Base-by-base conservation (phyloP, 2,797 vertebrate genomes). In the Oreonectes daqikongensis region DNA sequence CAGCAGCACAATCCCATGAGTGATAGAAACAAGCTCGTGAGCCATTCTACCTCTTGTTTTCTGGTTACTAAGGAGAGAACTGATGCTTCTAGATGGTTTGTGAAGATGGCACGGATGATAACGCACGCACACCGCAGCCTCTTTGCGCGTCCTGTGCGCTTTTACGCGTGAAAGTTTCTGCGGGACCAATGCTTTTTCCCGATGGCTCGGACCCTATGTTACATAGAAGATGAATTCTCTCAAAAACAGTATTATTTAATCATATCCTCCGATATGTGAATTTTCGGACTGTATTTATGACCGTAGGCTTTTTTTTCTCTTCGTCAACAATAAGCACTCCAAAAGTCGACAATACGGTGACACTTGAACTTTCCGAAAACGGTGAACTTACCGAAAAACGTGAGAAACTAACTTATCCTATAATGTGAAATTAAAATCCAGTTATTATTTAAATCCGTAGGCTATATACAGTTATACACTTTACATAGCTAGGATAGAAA, bases 1-100 rank as follows among this genome's bases (percentile, higher is more conserved):
- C 91, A 86, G 91, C 92, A 92, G 90, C 92, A 91, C 93, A 92
- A 93, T 94, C 93, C 94, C 94, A 94, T 95, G 91, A 93, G 93
- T 93, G 92, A 92, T 75, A 71, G 72, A 81, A 75, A 85, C 77
- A 67, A 83, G 80, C 79, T 86, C 85, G 82, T 69, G 83, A 64
- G 85, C 83, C 88, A 89, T 89, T 84, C 83, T 84, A 71, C 87
- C 91, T 92, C 92, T 92, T 91, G 93, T 92, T 92, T 88, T 92
- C 88, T 88, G 91, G 59, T 89, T 85, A 74, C 74, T 74, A 75
- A 82, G 81, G 85, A 83, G 84, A 81, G 79, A 79, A 79, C 74
- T 57, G 85, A 85, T n/a, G n/a, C n/a, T 82, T 84, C 85, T 80
- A 83, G 78, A 85, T 75, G 86, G 83, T 81, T 83, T 42, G 28